Evolutionary conservation across 2,888 invertebrate genomes (phyloP).

Genomic region (Esperia sulphurella): DNA sequence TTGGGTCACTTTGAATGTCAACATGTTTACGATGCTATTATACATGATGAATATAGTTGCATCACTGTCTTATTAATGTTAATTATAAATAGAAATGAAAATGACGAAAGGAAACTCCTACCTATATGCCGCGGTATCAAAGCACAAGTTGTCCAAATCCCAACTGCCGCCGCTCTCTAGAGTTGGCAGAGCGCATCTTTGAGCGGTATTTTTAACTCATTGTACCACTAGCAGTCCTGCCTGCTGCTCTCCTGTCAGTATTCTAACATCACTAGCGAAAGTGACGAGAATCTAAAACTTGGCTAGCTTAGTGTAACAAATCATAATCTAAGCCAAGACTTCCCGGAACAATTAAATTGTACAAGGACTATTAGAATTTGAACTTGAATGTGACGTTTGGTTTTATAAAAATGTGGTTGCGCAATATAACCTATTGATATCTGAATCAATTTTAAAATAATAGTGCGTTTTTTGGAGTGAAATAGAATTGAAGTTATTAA

Average conservation of each 20-base stretch:
- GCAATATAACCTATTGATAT: slow-evolving; percentile 44
- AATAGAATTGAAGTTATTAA: slow-evolving; percentile 35
- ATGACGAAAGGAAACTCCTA: slow-evolving; percentile 37
- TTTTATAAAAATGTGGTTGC: slow-evolving; percentile 42
- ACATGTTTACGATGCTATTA: background rate
- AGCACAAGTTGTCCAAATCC: slow-evolving; percentile 68
- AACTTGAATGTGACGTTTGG: slow-evolving; percentile 29
- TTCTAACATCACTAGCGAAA: slow-evolving; percentile 60
- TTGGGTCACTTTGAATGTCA: no score
- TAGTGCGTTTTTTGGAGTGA: slow-evolving; percentile 46
- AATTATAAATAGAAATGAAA: slow-evolving; percentile 22
- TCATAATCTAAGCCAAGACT: slow-evolving; percentile 23
- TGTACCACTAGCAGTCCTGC: slow-evolving; percentile 68
- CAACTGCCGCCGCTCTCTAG: slow-evolving; percentile 49
- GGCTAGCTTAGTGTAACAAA: slow-evolving; percentile 28
- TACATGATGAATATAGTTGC: background rate
- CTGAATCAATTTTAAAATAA: slow-evolving; percentile 33
- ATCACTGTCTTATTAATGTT: slow-evolving; percentile 5
- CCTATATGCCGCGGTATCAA: slow-evolving; percentile 53
- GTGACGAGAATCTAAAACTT: slow-evolving; percentile 52
- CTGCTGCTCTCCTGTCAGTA: slow-evolving; percentile 65
- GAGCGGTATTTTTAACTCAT: slow-evolving; percentile 79
- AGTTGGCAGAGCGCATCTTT: slow-evolving; percentile 76
- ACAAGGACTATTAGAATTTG: slow-evolving; percentile 23
- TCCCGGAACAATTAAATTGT: slow-evolving; percentile 17